These are phyloP conservation scores for Dicranocentrus wangi DNA, from an alignment of 2,888 invertebrate genomes.

Conservation along the genomic window DNA sequence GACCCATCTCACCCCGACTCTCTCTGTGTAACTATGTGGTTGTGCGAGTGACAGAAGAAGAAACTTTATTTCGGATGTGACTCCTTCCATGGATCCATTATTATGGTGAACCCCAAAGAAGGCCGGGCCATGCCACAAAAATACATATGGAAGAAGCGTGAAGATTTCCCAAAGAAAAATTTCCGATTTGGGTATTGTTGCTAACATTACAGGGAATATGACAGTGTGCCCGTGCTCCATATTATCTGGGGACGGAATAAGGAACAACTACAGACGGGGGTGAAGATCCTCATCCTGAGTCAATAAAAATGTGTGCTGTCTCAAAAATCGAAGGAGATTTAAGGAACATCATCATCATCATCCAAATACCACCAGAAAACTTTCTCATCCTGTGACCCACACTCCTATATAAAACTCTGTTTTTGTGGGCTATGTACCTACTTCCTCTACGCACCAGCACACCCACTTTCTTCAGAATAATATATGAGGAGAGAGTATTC, in stretches of 20 bases:
- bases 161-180: slow-evolving; percentile 3
- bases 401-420: no score
- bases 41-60: slow-evolving; percentile 31
- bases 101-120: not conserved
- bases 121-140: no score
- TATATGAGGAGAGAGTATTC: slow-evolving; percentile 6
- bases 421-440: no score
- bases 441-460: no score
- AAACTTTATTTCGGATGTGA: no score
- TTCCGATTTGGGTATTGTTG: not conserved
- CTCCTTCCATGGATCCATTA: not conserved
- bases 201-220: not conserved
- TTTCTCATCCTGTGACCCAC: not conserved
- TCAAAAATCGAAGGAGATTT: slow-evolving; percentile 52
- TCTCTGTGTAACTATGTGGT: slow-evolving; percentile 28
- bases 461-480: slow-evolving; percentile 6
- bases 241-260: not conserved
- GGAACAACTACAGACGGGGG: not conserved
- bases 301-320: slow-evolving; percentile 55
- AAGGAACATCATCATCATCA: slow-evolving; percentile 33
- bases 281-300: slow-evolving; percentile 19
- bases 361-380: not conserved
- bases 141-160: not conserved
- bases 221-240: no score
- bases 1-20: not conserved